A percentile compares a stretch with the other conserved stretches of the same genome.
Evolutionary conservation across 2,888 invertebrate genomes (phyloP).

Genomic region (Cephus pulcher): DNA sequence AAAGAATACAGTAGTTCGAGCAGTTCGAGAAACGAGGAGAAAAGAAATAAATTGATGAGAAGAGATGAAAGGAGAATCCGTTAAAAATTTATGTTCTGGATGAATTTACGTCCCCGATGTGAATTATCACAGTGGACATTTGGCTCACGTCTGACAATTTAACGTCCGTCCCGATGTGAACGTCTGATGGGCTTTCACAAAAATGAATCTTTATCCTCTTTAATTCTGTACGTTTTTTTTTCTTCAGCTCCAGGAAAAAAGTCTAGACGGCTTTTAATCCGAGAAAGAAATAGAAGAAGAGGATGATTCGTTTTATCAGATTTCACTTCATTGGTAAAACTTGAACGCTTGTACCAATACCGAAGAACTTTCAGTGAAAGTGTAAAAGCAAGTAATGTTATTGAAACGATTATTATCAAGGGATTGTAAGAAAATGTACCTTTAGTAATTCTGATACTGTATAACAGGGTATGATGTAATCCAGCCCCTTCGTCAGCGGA

Average conservation of each 20-base stretch:
- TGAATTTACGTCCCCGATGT: not conserved
- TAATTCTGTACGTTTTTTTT: not conserved
- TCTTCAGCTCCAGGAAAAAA: not conserved
- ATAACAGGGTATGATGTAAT: not conserved
- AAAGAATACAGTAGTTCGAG: not conserved
- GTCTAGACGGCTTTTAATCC: not conserved
- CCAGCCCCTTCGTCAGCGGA: not conserved
- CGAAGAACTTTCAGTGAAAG: too few relatives aligned
- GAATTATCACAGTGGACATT: not conserved
- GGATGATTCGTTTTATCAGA: not conserved
- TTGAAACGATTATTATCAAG: not conserved
- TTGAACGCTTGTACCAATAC: not conserved
- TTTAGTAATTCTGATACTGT: not conserved
- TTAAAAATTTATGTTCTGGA: not conserved
- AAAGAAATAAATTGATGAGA: not conserved
- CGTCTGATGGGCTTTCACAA: not conserved
- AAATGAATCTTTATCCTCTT: not conserved
- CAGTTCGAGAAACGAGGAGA: not conserved
- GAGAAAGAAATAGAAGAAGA: not conserved
- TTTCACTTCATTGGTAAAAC: not conserved
- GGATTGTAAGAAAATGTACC: not conserved
- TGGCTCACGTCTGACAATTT: not conserved
- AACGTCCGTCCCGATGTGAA: not conserved
- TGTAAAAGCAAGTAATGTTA: not conserved
- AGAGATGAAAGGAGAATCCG: not conserved